Percentiles rank a stretch among this genome's conserved stretches.
These are phyloP conservation scores for Aphidoletes aphidimyza DNA, from an alignment of 2,888 invertebrate genomes.

Conservation along the genomic window DNA sequence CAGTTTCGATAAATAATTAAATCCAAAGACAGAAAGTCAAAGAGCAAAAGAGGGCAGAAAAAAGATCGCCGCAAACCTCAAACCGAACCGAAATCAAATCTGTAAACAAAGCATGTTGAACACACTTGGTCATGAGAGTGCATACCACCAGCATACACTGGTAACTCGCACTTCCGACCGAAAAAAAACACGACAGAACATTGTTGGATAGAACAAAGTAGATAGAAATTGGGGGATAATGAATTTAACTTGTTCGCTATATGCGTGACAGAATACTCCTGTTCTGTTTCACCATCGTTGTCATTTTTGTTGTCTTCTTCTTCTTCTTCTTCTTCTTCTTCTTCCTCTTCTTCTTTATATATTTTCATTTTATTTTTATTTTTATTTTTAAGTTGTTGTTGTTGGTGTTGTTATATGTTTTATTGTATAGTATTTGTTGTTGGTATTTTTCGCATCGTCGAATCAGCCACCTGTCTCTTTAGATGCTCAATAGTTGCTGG, in stretches of 20 bases:
- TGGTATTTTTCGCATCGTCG: constrained; percentile 29
- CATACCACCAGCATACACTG: background rate
- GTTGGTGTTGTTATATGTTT: background rate
- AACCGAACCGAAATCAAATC: background rate
- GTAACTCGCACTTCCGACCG: background rate
- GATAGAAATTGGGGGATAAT: constrained; percentile 26
- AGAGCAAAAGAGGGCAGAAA: background rate
- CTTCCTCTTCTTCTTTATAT: background rate
- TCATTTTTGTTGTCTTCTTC: background rate
- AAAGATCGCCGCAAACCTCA: background rate
- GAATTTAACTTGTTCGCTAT: constrained; percentile 34
- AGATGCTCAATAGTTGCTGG: constrained; percentile 14
- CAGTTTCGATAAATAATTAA: no score
- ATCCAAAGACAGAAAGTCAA: no score
- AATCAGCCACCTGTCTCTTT: constrained; percentile 45
- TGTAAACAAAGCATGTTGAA: constrained; percentile 23
- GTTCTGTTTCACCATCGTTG: constrained; percentile 8
- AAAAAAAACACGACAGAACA: background rate
- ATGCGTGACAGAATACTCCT: constrained; percentile 38
- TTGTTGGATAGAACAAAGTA: background rate
- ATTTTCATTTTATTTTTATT: background rate
- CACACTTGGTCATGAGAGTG: background rate
- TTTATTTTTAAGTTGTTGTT: constrained; percentile 34
- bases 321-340: background rate
- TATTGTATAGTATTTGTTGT: background rate